Evolutionary conservation across 2,797 vertebrate genomes (phyloP).

Genomic region (Artibeus lituratus): DNA sequence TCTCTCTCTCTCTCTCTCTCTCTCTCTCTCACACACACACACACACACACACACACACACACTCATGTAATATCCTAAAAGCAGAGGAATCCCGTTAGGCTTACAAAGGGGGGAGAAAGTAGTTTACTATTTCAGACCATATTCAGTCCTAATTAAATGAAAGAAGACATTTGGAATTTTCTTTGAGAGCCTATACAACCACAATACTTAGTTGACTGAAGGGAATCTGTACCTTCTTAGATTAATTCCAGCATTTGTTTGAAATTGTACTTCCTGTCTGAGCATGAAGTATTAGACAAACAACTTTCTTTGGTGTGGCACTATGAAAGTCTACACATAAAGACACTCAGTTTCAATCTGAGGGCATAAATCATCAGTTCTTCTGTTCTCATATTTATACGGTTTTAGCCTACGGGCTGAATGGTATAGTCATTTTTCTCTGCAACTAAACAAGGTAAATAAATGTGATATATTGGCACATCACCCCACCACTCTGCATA

Average conservation of each 20-base stretch:
- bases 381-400: conserved; percentile 78
- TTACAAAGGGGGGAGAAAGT: not conserved
- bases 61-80: not conserved
- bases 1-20: not conserved
- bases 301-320: conserved; percentile 57
- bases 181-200: not conserved
- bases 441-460: conserved; percentile 86
- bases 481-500: conserved; percentile 82
- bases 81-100: not conserved
- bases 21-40: too few species aligned
- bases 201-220: not conserved
- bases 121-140: not conserved
- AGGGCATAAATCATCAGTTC: conserved; percentile 68
- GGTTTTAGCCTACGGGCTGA: conserved; percentile 77
- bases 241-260: conserved; percentile 47
- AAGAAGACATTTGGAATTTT: not conserved
- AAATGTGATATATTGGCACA: conserved; percentile 88
- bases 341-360: conserved; percentile 71
- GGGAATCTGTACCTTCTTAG: not conserved
- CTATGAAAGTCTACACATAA: conserved; percentile 53
- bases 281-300: conserved; percentile 57
- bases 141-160: not conserved
- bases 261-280: conserved; percentile 58
- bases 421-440: conserved; percentile 82
- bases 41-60: not conserved